Base-by-base conservation (phyloP, 2,113 vertebrate genomes). In the Urocynchramus pylzowi region DNA sequence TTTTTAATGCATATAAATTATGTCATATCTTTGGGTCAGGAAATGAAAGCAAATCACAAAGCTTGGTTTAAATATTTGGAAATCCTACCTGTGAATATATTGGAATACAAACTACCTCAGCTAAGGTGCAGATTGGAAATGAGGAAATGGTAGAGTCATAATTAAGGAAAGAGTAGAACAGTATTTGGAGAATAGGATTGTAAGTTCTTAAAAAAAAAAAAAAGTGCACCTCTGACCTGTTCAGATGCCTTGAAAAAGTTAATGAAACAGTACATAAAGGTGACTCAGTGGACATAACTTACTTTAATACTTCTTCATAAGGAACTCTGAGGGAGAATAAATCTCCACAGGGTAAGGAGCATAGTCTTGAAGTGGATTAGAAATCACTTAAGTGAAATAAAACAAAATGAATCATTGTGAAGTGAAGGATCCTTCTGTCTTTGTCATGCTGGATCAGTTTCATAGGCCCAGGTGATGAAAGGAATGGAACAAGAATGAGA, bases 201-300 rank as follows among this genome's bases (percentile, higher is more conserved):
- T 80, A 87, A 80, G 42, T 35, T 80, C 35, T 64, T 71, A 3
- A 47, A 35, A 65, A 87, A 83, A 65, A 87, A 83, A 87, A 65
- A 83, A 45, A 61, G 4, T 0, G 0, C 16, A 42, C 49, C 24
- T 92, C 71, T 95, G 76, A 93, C 82, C 54, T 86, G 47, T 50
- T 90, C 59, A 67, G 59, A 85, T 88, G 41, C 82, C 52, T 70
- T 90, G 56, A 63, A 91, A 80, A 94, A 91, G 71, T 86, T 96
- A 94, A 95, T 96, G 87, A 95, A 93, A 83, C 71, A 81, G 67
- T 84, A 63, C 50, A 86, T 91, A 93, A 93, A 94, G 59, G 54
- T 90, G 70, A 77, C 67, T 57, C 35, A 54, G 24, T 63, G 47
- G 13, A 63, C 42, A 88, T 96, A 94, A 93, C 67, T 96, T 93